phyloP scores from a whole-genome alignment of 2,888 invertebrate genomes.

The Hybos culiciformis region DNA sequence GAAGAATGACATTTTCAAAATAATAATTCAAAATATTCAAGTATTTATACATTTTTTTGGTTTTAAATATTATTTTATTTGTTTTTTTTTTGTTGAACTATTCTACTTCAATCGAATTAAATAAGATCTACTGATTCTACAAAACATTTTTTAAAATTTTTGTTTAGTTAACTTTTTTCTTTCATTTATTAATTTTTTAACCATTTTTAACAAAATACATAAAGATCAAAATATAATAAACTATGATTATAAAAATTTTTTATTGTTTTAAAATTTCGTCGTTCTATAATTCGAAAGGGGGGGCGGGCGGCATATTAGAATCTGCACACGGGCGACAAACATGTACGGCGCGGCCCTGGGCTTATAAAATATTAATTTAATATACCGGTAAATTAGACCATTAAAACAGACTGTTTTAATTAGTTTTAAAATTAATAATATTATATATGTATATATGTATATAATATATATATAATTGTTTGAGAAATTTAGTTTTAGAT shows the following conservation, averaged over 20 bases:
- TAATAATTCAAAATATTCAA: too few relatives aligned
- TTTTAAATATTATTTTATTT: background rate
- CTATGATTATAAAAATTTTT: too few relatives aligned
- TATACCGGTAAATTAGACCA: too few relatives aligned
- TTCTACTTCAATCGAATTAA: background rate
- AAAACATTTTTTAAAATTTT: background rate
- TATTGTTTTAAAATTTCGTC: background rate
- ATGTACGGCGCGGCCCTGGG: too few relatives aligned
- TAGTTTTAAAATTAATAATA: too few relatives aligned
- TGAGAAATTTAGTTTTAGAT: too few relatives aligned
- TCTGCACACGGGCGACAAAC: conserved; percentile 8
- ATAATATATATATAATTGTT: too few relatives aligned
- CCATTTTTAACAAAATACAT: background rate
- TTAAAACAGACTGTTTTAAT: too few relatives aligned
- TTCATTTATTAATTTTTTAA: background rate
- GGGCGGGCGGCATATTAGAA: background rate
- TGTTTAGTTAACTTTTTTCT: background rate
- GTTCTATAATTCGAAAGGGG: background rate
- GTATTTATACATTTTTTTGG: background rate
- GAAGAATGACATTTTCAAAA: too few relatives aligned
- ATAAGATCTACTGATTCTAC: background rate
- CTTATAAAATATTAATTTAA: too few relatives aligned
- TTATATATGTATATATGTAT: too few relatives aligned
- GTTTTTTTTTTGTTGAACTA: background rate
- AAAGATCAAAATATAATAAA: too few relatives aligned